phyloP scores from a whole-genome alignment of 2,888 invertebrate genomes.

The Xestoiulus laeticollis region DNA sequence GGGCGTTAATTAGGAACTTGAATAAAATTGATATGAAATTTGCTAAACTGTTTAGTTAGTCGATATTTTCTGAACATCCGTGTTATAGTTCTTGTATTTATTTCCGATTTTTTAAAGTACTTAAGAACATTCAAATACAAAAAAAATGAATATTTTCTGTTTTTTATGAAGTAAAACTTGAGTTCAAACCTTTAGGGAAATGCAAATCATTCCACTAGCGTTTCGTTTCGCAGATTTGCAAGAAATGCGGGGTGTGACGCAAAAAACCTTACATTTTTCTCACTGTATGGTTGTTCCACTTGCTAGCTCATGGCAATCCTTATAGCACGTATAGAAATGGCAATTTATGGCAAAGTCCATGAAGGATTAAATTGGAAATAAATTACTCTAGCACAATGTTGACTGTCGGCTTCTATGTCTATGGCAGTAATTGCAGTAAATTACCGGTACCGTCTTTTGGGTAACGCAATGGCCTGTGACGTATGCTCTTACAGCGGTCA shows the following conservation, averaged over 20 bases:
- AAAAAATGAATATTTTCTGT: background rate
- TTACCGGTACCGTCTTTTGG: constrained; percentile 23
- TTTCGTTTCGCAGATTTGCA: background rate
- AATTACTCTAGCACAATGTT: background rate
- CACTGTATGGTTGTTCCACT: background rate
- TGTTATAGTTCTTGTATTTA: background rate
- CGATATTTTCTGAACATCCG: background rate
- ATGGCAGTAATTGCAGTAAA: background rate
- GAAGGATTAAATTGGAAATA: constrained; percentile 21
- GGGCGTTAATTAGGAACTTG: too few species aligned
- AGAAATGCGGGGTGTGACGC: background rate
- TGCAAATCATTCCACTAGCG: background rate
- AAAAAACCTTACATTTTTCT: background rate
- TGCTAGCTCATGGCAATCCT: background rate
- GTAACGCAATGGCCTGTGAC: constrained; percentile 35
- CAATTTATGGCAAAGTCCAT: background rate
- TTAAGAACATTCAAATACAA: background rate
- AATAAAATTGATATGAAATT: too few species aligned
- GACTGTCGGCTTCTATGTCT: constrained; percentile 1
- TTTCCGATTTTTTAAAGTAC: background rate
- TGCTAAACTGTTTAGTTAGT: background rate
- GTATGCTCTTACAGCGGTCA: background rate
- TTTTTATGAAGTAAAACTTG: background rate
- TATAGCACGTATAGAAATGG: background rate
- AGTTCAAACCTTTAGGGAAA: background rate